Evolutionary conservation across 2,113 vertebrate species (phyloP).

Genomic region (Pogona vitticeps): DNA sequence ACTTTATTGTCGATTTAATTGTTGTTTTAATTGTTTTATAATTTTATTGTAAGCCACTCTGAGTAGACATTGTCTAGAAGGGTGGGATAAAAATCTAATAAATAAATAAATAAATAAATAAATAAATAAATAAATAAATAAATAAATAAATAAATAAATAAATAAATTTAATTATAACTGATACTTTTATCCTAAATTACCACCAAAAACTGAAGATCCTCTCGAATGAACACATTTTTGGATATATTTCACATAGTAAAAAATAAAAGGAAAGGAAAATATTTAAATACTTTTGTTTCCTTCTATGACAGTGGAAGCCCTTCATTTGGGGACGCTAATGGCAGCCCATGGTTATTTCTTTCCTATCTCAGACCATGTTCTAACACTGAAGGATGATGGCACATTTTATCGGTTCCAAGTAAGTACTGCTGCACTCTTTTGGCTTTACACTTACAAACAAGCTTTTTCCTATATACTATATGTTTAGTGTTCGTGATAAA

Average conservation of each 20-base stretch:
- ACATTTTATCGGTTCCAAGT: conserved; percentile 99
- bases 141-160: no score
- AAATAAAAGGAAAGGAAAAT: not conserved
- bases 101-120: no score
- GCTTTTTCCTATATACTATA: not conserved
- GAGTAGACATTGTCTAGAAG: no score
- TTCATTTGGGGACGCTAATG: conserved; percentile 95
- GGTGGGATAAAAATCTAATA: no score
- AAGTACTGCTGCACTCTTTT: conserved; percentile 46
- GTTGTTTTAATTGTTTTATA: no score
- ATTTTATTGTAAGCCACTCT: no score
- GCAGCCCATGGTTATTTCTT: conserved; percentile 98
- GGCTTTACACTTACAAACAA: not conserved
- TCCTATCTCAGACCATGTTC: conserved; percentile 96
- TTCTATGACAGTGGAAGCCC: conserved; percentile 86
- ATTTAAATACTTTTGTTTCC: conserved; percentile 46
- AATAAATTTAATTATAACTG: not conserved
- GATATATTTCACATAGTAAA: not conserved
- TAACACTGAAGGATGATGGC: conserved; percentile 95
- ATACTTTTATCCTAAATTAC: not conserved
- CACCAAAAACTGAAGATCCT: not conserved
- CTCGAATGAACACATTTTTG: not conserved
- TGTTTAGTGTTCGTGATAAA: not conserved
- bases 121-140: no score
- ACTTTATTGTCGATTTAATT: no score